Conservation (phyloP, 2,888 invertebrate species). For the Diogma glabrata region DNA sequence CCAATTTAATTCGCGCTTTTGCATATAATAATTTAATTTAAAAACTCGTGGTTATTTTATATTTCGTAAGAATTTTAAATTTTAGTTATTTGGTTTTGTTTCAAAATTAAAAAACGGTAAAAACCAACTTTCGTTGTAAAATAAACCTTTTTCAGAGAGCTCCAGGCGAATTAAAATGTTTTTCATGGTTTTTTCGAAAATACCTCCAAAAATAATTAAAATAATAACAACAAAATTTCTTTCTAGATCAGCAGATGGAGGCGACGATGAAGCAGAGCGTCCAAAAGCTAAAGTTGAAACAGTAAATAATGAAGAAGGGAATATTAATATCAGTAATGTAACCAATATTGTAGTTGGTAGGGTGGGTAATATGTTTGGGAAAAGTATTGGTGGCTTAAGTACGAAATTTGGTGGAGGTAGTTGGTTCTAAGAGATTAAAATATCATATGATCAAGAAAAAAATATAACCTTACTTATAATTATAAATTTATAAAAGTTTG, state of each 20-base stretch:
- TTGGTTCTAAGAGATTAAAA: constrained; percentile 78
- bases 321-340: constrained; percentile 60
- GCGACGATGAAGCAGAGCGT: constrained; percentile 42
- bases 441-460: no score
- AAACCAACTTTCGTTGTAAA: no score
- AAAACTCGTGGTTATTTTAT: no score
- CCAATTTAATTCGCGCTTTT: no score
- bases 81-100: no score
- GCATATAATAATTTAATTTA: no score
- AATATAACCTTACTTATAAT: no score
- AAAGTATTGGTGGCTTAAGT: constrained; percentile 81
- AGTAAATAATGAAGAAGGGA: constrained; percentile 54
- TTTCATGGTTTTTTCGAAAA: neutral
- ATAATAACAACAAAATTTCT: neutral
- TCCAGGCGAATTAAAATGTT: no score
- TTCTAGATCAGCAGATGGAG: constrained; percentile 24
- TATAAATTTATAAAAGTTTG: no score
- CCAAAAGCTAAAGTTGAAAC: constrained; percentile 31
- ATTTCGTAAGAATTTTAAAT: neutral
- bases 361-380: constrained; percentile 81
- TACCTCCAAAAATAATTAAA: constrained; percentile 5
- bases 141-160: no score
- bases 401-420: constrained; percentile 79
- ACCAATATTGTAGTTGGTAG: constrained; percentile 77
- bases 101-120: no score